These are phyloP conservation scores for Heliornis fulica DNA, from an alignment of 2,113 vertebrate genomes.

Conservation along the genomic window DNA sequence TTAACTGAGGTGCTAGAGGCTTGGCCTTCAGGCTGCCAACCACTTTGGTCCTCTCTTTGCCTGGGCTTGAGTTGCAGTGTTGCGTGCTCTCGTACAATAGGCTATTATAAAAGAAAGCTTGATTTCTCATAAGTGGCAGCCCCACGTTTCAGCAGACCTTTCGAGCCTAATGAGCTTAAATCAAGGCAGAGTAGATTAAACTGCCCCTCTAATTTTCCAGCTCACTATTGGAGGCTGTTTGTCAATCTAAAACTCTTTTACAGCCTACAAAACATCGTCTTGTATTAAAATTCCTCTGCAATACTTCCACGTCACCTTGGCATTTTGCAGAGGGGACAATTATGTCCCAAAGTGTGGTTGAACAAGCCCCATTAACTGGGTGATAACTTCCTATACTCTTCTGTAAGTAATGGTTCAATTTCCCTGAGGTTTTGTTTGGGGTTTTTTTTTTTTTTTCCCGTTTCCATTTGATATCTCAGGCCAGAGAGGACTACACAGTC, in stretches of 20 bases:
- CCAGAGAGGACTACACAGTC: background rate
- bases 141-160: background rate
- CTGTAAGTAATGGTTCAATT: constrained; percentile 6
- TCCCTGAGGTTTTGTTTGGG: background rate
- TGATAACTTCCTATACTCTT: constrained; percentile 7
- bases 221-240: background rate
- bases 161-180: background rate
- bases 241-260: background rate
- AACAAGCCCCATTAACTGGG: background rate
- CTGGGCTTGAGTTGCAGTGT: background rate
- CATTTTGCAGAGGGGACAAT: background rate
- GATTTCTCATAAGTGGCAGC: background rate
- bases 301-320: background rate
- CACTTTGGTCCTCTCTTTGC: background rate
- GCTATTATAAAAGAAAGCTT: background rate
- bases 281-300: background rate
- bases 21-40: background rate
- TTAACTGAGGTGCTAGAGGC: background rate
- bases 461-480: constrained; percentile 7
- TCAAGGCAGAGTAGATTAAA: background rate
- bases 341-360: background rate
- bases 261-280: background rate
- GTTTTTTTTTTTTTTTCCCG: too few species aligned
- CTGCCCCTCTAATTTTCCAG: background rate
- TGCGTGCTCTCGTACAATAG: background rate